A percentile compares a stretch with the other conserved stretches of the same genome.
Conservation (phyloP, 2,888 invertebrate genomes). For the Erebia palarica region DNA sequence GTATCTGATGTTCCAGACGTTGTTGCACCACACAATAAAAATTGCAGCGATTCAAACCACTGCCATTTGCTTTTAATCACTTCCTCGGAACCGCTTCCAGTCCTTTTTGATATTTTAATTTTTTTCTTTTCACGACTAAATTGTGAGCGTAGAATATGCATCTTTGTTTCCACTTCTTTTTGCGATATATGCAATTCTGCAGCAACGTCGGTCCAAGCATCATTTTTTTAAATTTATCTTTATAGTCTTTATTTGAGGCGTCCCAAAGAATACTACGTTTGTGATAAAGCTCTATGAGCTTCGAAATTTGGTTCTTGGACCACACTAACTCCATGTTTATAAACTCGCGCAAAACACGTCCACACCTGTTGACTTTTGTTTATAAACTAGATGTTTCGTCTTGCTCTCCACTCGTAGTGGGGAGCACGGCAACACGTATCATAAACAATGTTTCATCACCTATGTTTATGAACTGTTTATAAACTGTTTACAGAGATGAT, state of each 20-base stretch:
- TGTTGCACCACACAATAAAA: no score
- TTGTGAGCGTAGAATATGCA: conserved; percentile 32
- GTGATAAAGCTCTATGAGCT: conserved; percentile 18
- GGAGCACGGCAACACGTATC: no score
- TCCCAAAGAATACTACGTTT: conserved; percentile 7
- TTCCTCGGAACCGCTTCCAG: no score
- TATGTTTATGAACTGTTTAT: neutral
- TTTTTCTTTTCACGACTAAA: neutral
- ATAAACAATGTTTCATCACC: no score
- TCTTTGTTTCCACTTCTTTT: conserved; percentile 31
- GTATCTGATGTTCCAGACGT: no score
- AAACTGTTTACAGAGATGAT: neutral
- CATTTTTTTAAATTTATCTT: conserved; percentile 26
- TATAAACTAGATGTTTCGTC: neutral
- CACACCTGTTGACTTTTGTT: no score
- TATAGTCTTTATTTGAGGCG: conserved; percentile 14
- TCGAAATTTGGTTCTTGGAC: neutral
- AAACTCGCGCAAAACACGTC: no score
- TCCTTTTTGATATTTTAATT: no score
- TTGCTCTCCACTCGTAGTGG: no score
- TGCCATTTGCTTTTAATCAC: no score
- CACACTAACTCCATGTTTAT: no score
- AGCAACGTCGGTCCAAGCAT: conserved; percentile 26
- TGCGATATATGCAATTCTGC: conserved; percentile 22
- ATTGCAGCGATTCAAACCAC: no score